Evolutionary conservation across 2,113 vertebrate species (phyloP).

Genomic region (Nannobrachium achirus): DNA sequence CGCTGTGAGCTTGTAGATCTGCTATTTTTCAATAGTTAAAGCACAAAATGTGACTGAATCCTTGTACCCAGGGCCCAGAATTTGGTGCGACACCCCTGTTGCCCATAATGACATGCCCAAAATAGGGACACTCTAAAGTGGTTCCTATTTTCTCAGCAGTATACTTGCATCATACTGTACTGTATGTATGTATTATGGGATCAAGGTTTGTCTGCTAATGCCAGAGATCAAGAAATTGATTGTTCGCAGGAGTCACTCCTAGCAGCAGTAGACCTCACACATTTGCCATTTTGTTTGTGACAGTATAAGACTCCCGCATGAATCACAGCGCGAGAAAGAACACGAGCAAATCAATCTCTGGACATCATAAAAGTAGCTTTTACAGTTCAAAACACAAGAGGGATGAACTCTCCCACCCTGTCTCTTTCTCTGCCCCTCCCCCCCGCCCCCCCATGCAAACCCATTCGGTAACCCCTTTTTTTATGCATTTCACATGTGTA

Average conservation of each 20-base stretch:
- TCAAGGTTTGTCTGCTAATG: constrained; percentile 7
- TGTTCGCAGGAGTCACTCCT: constrained; percentile 21
- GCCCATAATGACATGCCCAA: too few relatives aligned
- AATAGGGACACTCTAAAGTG: too few relatives aligned
- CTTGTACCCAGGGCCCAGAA: too few relatives aligned
- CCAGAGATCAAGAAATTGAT: neutral
- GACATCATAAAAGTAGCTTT: constrained; percentile 59
- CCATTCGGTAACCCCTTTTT: constrained; percentile 52
- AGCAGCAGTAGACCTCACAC: constrained; percentile 8
- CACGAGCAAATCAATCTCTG: constrained; percentile 23
- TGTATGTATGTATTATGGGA: neutral
- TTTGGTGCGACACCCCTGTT: too few relatives aligned
- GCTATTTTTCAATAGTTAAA: too few relatives aligned
- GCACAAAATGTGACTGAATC: too few relatives aligned
- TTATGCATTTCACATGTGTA: constrained; percentile 76
- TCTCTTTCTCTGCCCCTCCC: neutral
- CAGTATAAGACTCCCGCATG: constrained; percentile 41
- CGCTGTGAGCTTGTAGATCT: too few relatives aligned
- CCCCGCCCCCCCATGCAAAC: constrained; percentile 57
- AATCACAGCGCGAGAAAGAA: constrained; percentile 26
- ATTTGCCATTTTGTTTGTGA: constrained; percentile 20
- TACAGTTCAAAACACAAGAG: constrained; percentile 63
- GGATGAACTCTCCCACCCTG: constrained; percentile 60
- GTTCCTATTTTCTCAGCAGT: neutral
- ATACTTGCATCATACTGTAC: too few relatives aligned